Percentiles rank a stretch among this genome's conserved stretches.
phyloP scores from a whole-genome alignment of 2,797 vertebrate genomes.

The Anguilla pacifica region DNA sequence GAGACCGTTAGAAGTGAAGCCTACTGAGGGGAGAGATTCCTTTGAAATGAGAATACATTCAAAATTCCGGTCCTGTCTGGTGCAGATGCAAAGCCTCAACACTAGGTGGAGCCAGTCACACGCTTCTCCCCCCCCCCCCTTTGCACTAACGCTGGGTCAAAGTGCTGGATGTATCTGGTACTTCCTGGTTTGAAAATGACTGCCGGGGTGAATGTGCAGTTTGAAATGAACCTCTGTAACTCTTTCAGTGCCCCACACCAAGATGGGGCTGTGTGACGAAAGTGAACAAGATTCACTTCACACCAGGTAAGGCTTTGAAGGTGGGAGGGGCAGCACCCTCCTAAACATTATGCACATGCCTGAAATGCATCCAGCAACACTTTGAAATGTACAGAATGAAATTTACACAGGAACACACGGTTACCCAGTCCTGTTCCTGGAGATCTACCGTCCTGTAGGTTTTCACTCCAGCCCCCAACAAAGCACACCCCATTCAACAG shows the following conservation, averaged over 20 bases:
- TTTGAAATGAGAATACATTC: conserved; percentile 16
- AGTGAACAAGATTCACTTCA: not conserved
- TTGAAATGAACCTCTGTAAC: not conserved
- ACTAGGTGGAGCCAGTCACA: not conserved
- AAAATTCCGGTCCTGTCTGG: not conserved
- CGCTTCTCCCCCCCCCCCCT: not conserved
- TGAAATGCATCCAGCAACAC: not conserved
- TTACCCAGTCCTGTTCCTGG: not conserved
- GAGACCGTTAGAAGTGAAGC: not conserved
- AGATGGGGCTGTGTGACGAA: no score
- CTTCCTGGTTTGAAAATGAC: not conserved
- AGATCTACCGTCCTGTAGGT: no score
- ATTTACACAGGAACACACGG: not conserved
- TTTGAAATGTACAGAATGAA: not conserved
- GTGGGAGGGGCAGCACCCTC: not conserved
- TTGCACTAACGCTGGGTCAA: not conserved
- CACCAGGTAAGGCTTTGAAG: not conserved
- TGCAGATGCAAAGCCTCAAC: not conserved
- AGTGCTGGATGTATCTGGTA: conserved; percentile 14
- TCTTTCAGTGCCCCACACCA: not conserved
- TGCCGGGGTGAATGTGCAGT: not conserved
- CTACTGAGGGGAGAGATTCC: not conserved
- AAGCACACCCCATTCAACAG: no score
- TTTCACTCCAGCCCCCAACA: no score
- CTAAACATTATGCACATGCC: not conserved